Base-by-base conservation (phyloP, 2,797 vertebrate genomes). In the Sebastes nivosus region DNA sequence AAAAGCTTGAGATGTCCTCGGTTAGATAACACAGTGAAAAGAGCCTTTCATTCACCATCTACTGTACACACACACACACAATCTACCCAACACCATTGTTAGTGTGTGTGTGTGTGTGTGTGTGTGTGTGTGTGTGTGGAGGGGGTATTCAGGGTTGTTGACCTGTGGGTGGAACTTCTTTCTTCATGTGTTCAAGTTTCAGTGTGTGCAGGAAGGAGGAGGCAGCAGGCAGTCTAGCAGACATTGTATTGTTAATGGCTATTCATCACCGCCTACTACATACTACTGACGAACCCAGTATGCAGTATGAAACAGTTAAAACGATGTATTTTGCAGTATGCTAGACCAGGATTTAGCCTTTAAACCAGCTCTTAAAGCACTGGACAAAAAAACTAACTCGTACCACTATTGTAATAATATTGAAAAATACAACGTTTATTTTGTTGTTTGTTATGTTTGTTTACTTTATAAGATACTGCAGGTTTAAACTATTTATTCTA, bases 161-260 rank as follows among this genome's bases (percentile, higher is more conserved):
- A 46, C 25, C 38, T 1, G 20, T 70, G 38, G 78, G 70, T 71
- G 79, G 67, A 81, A 69, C 12, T 38, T 27, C 12, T 38, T 27
- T 72, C 12, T 34, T 75, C 11, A 12, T 29, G 24, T 54, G 61
- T 55, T 69, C 14, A 25, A 4, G 54, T 76, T 76, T 77, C 82
- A 63, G 20, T 70, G 22, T 58, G 67, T 14, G 65, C 73, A 86
- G 87, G 79, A 81, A 87, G 84, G 75, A 81, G 75, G 80, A 79
- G 57, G 50, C 79, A 69, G 83, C 65, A 65, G 24, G 11, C 36
- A 30, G 42, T 65, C 32, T 50, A 12, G 50, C 74, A 77, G 32
- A 61, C 68, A 58, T 2, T 50, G 46, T 50, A 50, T 20, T 50
- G 46, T 50, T 50, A 20, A 50, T 20, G 46, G 18, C 46, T 50